Conservation (phyloP, 2,113 vertebrate genomes). For the Psittacula cyanocephala region DNA sequence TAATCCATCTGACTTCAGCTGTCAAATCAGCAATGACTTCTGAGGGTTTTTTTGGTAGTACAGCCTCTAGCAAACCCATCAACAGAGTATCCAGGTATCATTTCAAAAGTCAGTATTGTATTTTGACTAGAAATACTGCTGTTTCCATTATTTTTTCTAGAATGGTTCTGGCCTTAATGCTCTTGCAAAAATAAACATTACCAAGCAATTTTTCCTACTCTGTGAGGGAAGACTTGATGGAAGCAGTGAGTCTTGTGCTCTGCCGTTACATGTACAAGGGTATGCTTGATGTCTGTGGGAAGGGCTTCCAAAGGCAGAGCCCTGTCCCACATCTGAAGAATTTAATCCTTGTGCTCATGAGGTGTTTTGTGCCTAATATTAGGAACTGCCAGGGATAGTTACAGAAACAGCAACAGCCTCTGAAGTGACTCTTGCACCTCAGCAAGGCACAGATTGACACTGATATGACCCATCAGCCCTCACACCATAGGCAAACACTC, state of each 20-base stretch:
- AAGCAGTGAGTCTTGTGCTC: neutral
- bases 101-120: neutral
- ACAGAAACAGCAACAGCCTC: neutral
- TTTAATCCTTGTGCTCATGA: neutral
- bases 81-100: neutral
- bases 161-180: neutral
- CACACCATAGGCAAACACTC: neutral
- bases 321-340: neutral
- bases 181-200: neutral
- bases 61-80: neutral
- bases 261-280: neutral
- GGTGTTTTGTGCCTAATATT: neutral
- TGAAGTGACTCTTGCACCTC: neutral
- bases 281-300: neutral
- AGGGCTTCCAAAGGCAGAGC: neutral
- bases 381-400: neutral
- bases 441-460: neutral
- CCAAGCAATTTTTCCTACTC: neutral
- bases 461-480: neutral
- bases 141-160: neutral
- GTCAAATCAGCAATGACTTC: neutral
- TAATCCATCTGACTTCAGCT: neutral
- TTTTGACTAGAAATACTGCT: neutral
- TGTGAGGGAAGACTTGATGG: neutral
- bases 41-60: neutral